Percentiles rank a stretch among this genome's conserved stretches.
Conservation (phyloP, 1,140 invertebrate species). For the Ylistrum balloti region DNA sequence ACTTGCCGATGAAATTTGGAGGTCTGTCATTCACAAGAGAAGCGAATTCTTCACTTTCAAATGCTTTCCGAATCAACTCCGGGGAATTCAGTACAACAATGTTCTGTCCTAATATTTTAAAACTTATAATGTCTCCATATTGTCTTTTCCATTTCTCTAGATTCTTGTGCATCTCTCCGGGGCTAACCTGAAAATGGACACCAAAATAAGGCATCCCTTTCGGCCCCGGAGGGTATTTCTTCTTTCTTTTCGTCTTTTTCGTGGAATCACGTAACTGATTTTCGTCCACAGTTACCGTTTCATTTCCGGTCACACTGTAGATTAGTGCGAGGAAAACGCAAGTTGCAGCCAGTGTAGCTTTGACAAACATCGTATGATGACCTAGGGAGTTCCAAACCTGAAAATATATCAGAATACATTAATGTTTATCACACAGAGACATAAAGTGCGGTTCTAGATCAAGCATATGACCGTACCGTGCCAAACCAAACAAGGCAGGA, state of each 20-base stretch:
- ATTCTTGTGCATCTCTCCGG: constrained; percentile 52
- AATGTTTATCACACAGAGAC: no score
- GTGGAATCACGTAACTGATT: not conserved
- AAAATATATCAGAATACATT: not conserved
- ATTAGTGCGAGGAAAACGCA: not conserved
- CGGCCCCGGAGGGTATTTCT: constrained; percentile 56
- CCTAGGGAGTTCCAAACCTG: not conserved
- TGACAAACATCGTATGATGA: constrained; percentile 13
- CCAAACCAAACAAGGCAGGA: no score
- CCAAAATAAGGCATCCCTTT: constrained; percentile 54
- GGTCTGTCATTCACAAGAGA: constrained; percentile 54
- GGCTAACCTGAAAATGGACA: constrained; percentile 34
- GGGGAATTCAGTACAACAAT: constrained; percentile 54
- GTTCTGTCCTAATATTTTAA: constrained; percentile 57
- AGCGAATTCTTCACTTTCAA: constrained; percentile 53
- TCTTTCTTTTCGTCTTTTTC: constrained; percentile 48
- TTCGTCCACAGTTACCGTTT: not conserved
- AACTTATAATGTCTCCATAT: constrained; percentile 55
- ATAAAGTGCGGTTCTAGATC: no score
- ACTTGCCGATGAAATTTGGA: constrained; percentile 55
- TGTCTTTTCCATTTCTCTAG: constrained; percentile 53
- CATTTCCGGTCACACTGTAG: not conserved
- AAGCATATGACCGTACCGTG: no score
- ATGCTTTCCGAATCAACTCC: constrained; percentile 51
- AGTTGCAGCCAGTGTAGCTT: not conserved